Conservation (phyloP, 1,140 invertebrate genomes). For the Thaumetopoea pityocampa region DNA sequence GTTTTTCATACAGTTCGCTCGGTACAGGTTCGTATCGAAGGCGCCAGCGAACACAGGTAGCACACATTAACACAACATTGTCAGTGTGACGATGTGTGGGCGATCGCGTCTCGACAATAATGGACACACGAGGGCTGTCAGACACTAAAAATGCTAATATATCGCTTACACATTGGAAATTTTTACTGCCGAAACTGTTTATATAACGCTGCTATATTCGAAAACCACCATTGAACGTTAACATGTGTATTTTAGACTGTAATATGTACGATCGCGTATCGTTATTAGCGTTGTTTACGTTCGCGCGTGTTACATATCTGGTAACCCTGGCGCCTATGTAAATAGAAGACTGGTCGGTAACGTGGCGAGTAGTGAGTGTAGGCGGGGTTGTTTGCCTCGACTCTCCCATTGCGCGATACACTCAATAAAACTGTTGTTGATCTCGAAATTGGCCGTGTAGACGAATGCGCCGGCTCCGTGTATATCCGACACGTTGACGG, state of each 20-base stretch:
- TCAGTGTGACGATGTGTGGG: conserved; percentile 27
- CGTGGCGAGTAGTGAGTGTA: conserved; percentile 35
- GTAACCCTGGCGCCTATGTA: conserved; percentile 21
- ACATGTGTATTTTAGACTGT: too few relatives aligned
- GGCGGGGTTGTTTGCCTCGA: conserved; percentile 66
- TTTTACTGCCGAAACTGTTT: too few relatives aligned
- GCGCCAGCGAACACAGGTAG: conserved; percentile 34
- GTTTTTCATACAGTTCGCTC: conserved; percentile 13
- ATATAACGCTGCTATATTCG: too few relatives aligned
- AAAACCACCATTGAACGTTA: too few relatives aligned
- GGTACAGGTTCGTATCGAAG: conserved; percentile 24
- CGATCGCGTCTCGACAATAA: conserved; percentile 24
- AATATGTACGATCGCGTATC: too few relatives aligned
- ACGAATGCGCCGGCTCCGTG: conserved; percentile 23
- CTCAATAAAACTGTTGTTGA: conserved; percentile 62
- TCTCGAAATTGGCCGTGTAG: conserved; percentile 45
- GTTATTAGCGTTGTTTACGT: conserved; percentile 8
- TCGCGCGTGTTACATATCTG: conserved; percentile 6
- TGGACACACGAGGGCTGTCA: conserved; percentile 9
- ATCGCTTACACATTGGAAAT: neutral
- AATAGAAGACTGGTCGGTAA: conserved; percentile 19
- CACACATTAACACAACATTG: conserved; percentile 32
- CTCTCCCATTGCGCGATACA: conserved; percentile 59
- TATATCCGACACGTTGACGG: conserved; percentile 14
- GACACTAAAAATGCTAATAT: conserved; percentile 1